A percentile compares a stretch with the other conserved stretches of the same genome.
Evolutionary conservation across 2,113 vertebrate genomes (phyloP).

Genomic region (Mus pahari): DNA sequence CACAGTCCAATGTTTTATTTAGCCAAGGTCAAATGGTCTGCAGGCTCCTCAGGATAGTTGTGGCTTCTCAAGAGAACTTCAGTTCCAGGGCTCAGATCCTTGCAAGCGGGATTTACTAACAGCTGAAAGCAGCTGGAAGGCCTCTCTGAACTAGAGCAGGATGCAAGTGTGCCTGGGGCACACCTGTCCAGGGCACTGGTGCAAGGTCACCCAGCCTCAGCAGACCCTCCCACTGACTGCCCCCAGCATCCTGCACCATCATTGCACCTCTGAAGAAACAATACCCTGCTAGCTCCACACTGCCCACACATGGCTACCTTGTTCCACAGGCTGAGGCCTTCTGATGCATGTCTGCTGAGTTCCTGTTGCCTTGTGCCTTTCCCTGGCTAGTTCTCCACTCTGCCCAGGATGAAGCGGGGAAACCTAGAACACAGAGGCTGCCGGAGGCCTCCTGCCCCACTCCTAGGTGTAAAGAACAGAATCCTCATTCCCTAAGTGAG

Average conservation of each 20-base stretch:
- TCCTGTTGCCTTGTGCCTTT: neutral
- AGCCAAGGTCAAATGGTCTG: neutral
- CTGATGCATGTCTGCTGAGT: neutral
- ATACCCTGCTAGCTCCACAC: neutral
- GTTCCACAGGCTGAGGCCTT: neutral
- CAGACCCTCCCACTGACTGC: neutral
- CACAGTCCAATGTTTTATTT: neutral
- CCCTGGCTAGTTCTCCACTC: neutral
- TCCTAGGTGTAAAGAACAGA: neutral
- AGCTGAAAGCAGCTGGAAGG: neutral
- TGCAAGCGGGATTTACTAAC: neutral
- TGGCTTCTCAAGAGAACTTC: neutral
- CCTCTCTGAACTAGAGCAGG: neutral
- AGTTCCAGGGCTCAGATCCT: neutral
- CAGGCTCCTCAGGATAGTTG: neutral
- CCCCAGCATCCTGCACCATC: no score
- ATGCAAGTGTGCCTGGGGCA: neutral
- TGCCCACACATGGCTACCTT: neutral
- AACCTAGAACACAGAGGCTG: neutral
- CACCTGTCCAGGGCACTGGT: neutral
- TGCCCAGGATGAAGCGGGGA: neutral
- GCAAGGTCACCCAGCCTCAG: neutral
- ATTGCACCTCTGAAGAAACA: neutral
- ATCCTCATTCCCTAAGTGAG: neutral
- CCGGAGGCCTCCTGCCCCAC: neutral